Evolutionary conservation across 2,797 vertebrate genomes (phyloP).

Genomic region (Semaprochilodus insignis): DNA sequence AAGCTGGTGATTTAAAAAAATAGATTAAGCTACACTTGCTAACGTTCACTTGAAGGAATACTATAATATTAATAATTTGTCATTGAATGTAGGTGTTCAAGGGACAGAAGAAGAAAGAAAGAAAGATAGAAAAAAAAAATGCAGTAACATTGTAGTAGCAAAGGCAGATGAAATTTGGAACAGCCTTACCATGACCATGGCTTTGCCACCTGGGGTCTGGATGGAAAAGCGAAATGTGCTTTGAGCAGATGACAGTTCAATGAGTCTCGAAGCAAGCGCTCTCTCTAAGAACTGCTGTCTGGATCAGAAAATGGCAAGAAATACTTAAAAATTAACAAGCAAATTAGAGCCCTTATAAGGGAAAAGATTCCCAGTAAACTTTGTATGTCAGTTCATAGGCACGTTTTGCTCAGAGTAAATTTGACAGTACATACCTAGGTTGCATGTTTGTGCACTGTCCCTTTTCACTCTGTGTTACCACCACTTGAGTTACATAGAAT

Average conservation of each 20-base stretch:
- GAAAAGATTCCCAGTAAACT: not conserved
- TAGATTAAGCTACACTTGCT: not conserved
- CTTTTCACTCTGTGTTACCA: constrained; percentile 71
- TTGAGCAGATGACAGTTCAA: constrained; percentile 83
- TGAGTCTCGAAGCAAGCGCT: constrained; percentile 81
- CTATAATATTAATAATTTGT: not conserved
- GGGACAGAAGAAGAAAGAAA: no score
- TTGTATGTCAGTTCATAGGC: no score
- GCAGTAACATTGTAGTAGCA: not conserved
- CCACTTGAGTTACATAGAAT: constrained; percentile 82
- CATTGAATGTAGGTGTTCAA: not conserved
- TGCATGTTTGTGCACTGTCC: constrained; percentile 55
- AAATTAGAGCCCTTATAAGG: not conserved
- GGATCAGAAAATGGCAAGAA: not conserved
- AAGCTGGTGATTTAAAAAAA: constrained; percentile 74
- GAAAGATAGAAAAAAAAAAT: not conserved
- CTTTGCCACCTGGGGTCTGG: constrained; percentile 85
- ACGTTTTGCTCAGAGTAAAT: not conserved
- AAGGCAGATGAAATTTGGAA: not conserved
- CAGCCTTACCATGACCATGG: constrained; percentile 86
- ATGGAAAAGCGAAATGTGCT: constrained; percentile 90
- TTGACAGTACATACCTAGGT: constrained; percentile 64
- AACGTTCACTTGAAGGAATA: not conserved
- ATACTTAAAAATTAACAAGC: not conserved
- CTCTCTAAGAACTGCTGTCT: constrained; percentile 81